Evolutionary conservation across 2,113 vertebrate genomes (phyloP).

Genomic region (Rattus norvegicus): GRCr8 NC_086025.1:114546501-114547000

Average conservation of each 20-base stretch:
- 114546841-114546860: background rate
- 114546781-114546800: background rate
- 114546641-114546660: background rate
- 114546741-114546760: background rate
- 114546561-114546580: background rate
- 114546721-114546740: background rate
- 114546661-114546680: background rate
- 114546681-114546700: background rate
- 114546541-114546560: constrained; percentile 13
- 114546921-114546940: background rate
- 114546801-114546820: background rate
- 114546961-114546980: background rate
- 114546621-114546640: background rate
- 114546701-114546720: background rate
- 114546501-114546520: background rate
- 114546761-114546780: background rate
- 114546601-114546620: background rate
- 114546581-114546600: background rate
- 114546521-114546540: background rate
- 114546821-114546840: background rate
- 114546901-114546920: background rate
- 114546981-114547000: background rate
- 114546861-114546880: background rate
- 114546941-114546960: background rate
- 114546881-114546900: constrained; percentile 5